These are phyloP conservation scores for Caloenas nicobarica DNA, from an alignment of 2,113 vertebrate species.

Conservation along the genomic window DNA sequence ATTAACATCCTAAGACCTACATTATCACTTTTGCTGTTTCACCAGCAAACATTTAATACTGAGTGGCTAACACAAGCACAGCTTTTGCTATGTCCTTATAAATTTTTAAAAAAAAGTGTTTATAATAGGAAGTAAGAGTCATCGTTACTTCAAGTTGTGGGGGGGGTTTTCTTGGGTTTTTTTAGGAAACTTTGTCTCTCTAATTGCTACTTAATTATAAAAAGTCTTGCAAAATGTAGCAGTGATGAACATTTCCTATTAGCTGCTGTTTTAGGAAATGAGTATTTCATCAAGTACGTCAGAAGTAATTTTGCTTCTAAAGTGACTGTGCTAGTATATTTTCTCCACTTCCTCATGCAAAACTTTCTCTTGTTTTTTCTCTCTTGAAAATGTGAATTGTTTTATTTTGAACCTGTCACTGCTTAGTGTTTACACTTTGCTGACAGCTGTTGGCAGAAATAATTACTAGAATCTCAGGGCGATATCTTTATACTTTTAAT, in stretches of 20 bases:
- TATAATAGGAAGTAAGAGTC: background rate
- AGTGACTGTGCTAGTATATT: conserved; percentile 40
- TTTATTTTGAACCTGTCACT: background rate
- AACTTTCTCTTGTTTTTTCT: background rate
- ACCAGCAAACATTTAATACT: conserved; percentile 64
- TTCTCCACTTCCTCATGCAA: background rate
- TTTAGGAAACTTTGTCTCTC: background rate
- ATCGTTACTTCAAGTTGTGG: background rate
- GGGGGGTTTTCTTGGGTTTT: background rate
- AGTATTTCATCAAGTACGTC: conserved; percentile 41
- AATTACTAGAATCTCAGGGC: background rate
- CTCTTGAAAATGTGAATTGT: background rate
- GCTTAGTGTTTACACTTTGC: background rate
- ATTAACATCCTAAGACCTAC: conserved; percentile 82
- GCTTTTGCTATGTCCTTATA: conserved; percentile 27
- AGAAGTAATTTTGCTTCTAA: conserved; percentile 59
- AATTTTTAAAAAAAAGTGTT: conserved; percentile 12
- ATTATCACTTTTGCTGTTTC: conserved; percentile 76
- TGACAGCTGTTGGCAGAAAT: background rate
- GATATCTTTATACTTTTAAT: background rate
- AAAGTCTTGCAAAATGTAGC: background rate
- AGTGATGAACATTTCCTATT: conserved; percentile 56
- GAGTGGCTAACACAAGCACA: conserved; percentile 56
- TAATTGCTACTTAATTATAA: conserved; percentile 36
- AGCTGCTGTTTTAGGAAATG: conserved; percentile 58